Base-by-base conservation (phyloP, 1,140 invertebrate genomes). In the Lepidurus arcticus region DNA sequence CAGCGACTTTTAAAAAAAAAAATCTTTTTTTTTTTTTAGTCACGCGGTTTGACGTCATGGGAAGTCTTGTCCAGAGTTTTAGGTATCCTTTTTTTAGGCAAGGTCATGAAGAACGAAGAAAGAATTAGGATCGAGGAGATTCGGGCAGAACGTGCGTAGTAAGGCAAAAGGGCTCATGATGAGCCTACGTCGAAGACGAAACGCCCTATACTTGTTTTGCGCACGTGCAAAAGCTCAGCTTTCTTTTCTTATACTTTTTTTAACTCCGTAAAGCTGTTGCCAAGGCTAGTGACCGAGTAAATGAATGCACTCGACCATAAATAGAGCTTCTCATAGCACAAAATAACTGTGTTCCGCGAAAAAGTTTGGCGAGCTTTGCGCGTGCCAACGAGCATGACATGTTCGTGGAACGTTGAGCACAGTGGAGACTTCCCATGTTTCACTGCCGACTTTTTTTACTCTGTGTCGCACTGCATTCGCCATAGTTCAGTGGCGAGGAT, bases 291-390 rank as follows among this genome's bases (percentile, higher is more conserved):
- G 53, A 16, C 53, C 13, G 53, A 65, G 9, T 16, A 65, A 65
- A 65, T 65, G 53, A 65, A 65, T 65, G 53, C 53, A 65, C 9
- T 65, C 9, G 53, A 16, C 53, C 53, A 65, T 65, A 65, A 65
- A 21, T 65, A 13, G 9, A 65, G 53, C 53, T 65, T 65, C 21
- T 65, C 13, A 21, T 65, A 9, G 8, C 53, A 65, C 9, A 21
- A 65, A 65, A 65, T 65, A 65, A 65, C 53, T 21, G 53, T 21
- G 13, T 65, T 65, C 53, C 53, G 53, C 53, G 21, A 65, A 16
- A 65, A 65, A 65, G 53, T 65, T 47, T 16, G 45, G 45, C 45
- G 45, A 47, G 5, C 45, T 47, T 65, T 4, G 53, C 53, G 53
- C 53, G 53, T 65, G 53, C 53, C 53, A 65, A 65, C 53, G n/a